Evolutionary conservation across 2,797 vertebrate species (phyloP).

Genomic region (Silurus aristotelis): DNA sequence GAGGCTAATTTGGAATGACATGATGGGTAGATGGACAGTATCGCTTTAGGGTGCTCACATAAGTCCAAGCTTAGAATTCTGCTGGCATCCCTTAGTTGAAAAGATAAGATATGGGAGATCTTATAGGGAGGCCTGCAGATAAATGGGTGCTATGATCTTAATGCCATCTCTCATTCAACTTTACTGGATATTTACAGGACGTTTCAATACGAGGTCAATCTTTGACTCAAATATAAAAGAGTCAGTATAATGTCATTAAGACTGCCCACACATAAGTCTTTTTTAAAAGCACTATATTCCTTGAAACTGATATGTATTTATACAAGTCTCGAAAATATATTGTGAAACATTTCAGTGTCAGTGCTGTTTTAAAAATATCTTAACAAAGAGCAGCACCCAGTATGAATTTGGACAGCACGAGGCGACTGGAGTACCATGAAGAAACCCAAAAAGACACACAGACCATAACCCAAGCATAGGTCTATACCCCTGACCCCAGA

Average conservation of each 20-base stretch:
- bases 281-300: not conserved
- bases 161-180: constrained; percentile 43
- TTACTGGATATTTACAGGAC: not conserved
- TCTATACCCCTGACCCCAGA: not conserved
- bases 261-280: not conserved
- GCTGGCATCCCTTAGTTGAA: constrained; percentile 54
- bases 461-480: not conserved
- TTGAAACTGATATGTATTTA: not conserved
- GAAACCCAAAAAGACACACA: not conserved
- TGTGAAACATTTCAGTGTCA: not conserved
- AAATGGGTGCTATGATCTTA: constrained; percentile 30
- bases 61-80: constrained; percentile 68
- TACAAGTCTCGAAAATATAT: not conserved
- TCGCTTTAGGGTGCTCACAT: constrained; percentile 57
- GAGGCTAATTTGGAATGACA: constrained; percentile 71
- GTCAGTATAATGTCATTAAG: not conserved
- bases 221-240: not conserved
- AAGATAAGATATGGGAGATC: constrained; percentile 66
- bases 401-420: not conserved
- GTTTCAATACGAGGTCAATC: not conserved
- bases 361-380: not conserved
- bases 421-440: not conserved
- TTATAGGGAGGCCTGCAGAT: constrained; percentile 32
- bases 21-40: constrained; percentile 48
- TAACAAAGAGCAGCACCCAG: not conserved